Evolutionary conservation across 2,113 vertebrate species (phyloP).

Genomic region (Pollachius pollachius): DNA sequence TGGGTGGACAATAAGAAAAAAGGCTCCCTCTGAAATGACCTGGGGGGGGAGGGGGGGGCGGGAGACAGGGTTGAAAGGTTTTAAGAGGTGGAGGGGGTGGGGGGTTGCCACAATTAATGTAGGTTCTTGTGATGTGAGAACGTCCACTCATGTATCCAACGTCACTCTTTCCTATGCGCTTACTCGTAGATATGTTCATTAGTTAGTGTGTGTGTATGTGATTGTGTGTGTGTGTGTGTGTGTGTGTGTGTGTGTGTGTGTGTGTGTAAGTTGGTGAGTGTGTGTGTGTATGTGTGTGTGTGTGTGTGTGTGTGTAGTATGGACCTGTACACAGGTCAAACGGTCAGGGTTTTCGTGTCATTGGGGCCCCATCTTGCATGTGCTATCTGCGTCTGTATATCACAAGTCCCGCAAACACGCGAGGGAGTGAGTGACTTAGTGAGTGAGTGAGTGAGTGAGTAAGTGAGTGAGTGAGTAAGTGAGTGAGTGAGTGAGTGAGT

Average conservation of each 20-base stretch:
- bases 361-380: slow-evolving; percentile 16
- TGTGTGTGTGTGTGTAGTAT: not conserved
- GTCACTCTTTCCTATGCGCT: not conserved
- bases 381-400: not conserved
- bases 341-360: slow-evolving; percentile 7
- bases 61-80: slow-evolving; percentile 63
- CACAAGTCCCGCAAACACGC: not conserved
- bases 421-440: not conserved
- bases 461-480: slow-evolving; percentile 10
- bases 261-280: too few relatives aligned
- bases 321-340: slow-evolving; percentile 12
- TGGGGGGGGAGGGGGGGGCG: slow-evolving; percentile 48
- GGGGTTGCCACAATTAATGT: slow-evolving; percentile 20
- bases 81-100: slow-evolving; percentile 37
- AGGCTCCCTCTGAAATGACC: slow-evolving; percentile 59
- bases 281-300: not conserved
- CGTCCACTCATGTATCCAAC: not conserved
- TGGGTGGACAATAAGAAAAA: slow-evolving; percentile 63
- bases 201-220: not conserved
- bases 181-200: not conserved
- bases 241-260: too few relatives aligned
- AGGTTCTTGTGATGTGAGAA: slow-evolving; percentile 6
- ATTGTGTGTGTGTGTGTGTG: not conserved
- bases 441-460: not conserved
- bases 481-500: slow-evolving; percentile 11